These are phyloP conservation scores for Corvus cornix DNA, from an alignment of 2,113 vertebrate species.

Conservation along the genomic window DNA sequence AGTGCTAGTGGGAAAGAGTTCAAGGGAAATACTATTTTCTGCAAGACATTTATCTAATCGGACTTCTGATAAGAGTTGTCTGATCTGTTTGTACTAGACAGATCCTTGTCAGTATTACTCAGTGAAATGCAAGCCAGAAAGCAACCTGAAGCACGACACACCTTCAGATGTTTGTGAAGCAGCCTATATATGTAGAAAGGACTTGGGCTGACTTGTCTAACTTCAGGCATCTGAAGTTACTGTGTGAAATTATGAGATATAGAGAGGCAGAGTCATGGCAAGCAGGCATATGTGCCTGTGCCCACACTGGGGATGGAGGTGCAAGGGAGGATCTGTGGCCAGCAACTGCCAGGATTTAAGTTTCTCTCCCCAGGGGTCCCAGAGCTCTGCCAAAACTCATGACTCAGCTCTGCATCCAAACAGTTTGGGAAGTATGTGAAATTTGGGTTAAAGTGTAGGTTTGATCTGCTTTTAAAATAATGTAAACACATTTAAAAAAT, in stretches of 20 bases:
- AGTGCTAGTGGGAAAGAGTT: not conserved
- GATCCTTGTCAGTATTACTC: not conserved
- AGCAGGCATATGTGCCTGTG: not conserved
- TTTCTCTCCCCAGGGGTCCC: not conserved
- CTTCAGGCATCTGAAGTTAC: not conserved
- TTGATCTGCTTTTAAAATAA: not conserved
- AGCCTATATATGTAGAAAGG: not conserved
- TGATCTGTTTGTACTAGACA: not conserved
- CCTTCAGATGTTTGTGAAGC: not conserved
- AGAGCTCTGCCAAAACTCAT: not conserved
- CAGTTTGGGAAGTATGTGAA: not conserved
- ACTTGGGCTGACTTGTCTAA: not conserved
- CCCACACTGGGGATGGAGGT: not conserved
- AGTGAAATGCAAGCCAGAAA: not conserved
- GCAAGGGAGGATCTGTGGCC: not conserved
- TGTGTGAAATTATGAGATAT: not conserved
- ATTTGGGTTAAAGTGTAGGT: not conserved
- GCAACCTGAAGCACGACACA: not conserved
- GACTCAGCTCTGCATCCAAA: not conserved
- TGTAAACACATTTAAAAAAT: not conserved
- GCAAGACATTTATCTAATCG: slow-evolving; percentile 17
- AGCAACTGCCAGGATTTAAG: not conserved
- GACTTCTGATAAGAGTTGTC: slow-evolving; percentile 29
- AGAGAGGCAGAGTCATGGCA: not conserved
- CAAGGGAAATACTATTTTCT: slow-evolving; percentile 1